Base-by-base conservation (phyloP, 2,797 vertebrate species). In the Fringilla coelebs region DNA sequence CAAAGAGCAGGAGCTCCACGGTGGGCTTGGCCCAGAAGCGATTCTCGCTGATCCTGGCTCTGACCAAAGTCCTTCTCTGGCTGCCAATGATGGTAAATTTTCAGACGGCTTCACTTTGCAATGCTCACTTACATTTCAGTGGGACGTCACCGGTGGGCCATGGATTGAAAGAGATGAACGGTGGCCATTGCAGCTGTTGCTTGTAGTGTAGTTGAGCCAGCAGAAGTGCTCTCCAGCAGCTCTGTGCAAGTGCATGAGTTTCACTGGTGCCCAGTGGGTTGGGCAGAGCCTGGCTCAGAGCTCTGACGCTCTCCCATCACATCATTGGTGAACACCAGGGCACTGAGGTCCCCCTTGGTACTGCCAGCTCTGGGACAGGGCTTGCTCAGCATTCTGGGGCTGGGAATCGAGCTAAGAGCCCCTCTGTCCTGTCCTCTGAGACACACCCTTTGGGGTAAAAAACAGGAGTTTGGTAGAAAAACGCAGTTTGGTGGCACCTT, bases 81-180 rank as follows among this genome's bases (percentile, higher is more conserved):
- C 99, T 99, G 97, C 99, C 99, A 15, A 98, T 99, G 98, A 99
- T 99, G 99, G 99, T 99, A 98, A 99, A 98, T 71, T 63, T 13
- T 77, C 91, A 46, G 61, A 34, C 18, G 90, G 67, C 62, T 95
- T 93, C 92, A 8, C 60, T 77, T 90, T 58, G 32, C 66, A 21
- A 7, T n/a, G 49, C 62, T 67, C 77, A 3, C 55, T 72, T 61
- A 8, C 43, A 28, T 81, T 57, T 61, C 61, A 54, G 41, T 21
- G 71, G 72, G 49, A 19, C 24, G 36, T 31, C 51, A 66, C 43
- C 36, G 13, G 58, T 40, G 73, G 86, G 76, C 36, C 32, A 0
- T 41, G 45, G 25, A 17, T 17, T 45, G 36, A 58, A 79, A 17
- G 17, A 51, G 63, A 31, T 20, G 71, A 79, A 6, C 55, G 20